Base-by-base conservation (phyloP, 2,797 vertebrate genomes). In the Periparus ater region DNA sequence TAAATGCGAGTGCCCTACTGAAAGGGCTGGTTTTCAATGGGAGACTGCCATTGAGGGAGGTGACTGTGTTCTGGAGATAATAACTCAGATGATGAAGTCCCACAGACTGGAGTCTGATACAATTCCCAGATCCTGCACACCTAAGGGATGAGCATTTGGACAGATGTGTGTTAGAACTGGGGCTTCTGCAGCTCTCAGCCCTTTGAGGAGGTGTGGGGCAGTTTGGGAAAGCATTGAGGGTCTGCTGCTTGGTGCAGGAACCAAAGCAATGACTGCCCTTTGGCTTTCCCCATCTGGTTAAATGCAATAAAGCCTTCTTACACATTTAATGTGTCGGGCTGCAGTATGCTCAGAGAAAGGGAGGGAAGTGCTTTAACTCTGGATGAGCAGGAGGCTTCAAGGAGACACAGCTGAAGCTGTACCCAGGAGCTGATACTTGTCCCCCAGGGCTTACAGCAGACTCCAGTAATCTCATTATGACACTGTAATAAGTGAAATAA, bases 1-100 rank as follows among this genome's bases (percentile, higher is more conserved):
- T 97, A 96, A 96, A 96, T 91, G 95, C 86, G 74, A 93, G 90
- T 77, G 91, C 85, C 85, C 85, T 88, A 81, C 88, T 93, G 86
- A 93, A 96, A 94, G 86, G 68, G 74, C 77, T 50, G 4, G 0
- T 71, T 95, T 96, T 50, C 93, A 93, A 91, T 40, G 66, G 84
- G 62, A 91, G 50, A 16, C 76, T 89, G 86, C 58, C 93, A 89
- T 63, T 75, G 62, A 55, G 79, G 80, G 88, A 92, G 85, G 85
- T 26, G 78, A 82, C 83, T 62, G 38, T 25, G 47, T 32, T 85
- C 48, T 91, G 74, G 54, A 82, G 63, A 76, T 86, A 79, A 91
- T 60, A 91, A 95, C 79, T 85, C 57, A 45, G 51, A 68, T n/a
- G 86, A 89, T 68, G 75, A 79, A 90, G 91, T 88, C 67, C 53